These are phyloP conservation scores for Girardia tigrina DNA, from an alignment of 2,888 invertebrate species.

Conservation along the genomic window DNA sequence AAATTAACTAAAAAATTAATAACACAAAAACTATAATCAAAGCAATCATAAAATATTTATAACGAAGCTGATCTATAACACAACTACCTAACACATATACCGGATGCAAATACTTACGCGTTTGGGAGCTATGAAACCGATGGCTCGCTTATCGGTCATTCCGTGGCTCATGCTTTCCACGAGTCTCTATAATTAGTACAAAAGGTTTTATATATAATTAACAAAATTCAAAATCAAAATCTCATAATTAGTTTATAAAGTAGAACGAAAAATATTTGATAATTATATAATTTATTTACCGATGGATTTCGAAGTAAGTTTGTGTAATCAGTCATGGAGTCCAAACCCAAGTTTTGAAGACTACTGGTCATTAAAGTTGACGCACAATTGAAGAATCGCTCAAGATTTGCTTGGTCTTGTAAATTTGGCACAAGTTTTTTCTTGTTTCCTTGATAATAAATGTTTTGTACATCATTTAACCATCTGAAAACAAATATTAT, in stretches of 20 bases:
- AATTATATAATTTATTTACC: constrained; percentile 13
- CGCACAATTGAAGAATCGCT: constrained; percentile 69
- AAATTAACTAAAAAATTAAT: too few species aligned
- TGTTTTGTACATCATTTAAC: constrained; percentile 50
- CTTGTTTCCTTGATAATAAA: constrained; percentile 50
- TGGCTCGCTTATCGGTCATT: neutral
- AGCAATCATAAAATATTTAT: too few species aligned
- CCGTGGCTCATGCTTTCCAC: too few species aligned
- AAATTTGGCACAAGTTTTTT: constrained; percentile 49
- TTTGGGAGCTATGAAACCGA: neutral
- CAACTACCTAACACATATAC: too few species aligned
- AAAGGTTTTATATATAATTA: too few species aligned
- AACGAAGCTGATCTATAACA: too few species aligned
- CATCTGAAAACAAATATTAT: constrained; percentile 41
- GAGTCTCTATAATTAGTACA: too few species aligned
- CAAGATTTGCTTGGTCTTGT: constrained; percentile 57
- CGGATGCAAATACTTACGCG: neutral
- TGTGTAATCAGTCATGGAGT: constrained; percentile 65
- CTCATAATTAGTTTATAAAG: too few species aligned
- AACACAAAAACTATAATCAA: too few species aligned
- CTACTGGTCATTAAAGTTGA: constrained; percentile 75
- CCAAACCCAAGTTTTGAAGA: constrained; percentile 65
- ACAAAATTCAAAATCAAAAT: too few species aligned
- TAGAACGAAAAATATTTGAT: too few species aligned
- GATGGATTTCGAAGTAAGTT: constrained; percentile 57